A percentile compares a stretch with the other conserved stretches of the same genome.
Evolutionary conservation across 92 coral and sea anemone genomes (phyloP).

Genomic region (Metridium senile): DNA sequence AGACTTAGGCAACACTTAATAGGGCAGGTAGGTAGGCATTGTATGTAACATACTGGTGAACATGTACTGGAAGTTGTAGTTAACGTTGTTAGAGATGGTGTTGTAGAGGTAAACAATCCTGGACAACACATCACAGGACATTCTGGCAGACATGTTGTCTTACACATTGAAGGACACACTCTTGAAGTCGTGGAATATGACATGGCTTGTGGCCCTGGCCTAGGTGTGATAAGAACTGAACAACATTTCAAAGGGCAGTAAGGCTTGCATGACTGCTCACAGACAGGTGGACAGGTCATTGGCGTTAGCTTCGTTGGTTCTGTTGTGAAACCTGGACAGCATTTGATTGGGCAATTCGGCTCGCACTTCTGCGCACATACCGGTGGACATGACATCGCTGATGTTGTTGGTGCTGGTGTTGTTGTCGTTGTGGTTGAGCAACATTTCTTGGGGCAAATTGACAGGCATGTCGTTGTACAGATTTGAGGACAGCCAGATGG

Average conservation of each 20-base stretch:
- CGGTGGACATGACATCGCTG: constrained; percentile 3
- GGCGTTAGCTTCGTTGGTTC: constrained; percentile 8
- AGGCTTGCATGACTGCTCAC: constrained; percentile 20
- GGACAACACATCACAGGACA: constrained; percentile 47
- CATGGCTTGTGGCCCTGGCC: constrained; percentile 13
- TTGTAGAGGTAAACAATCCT: constrained; percentile 11
- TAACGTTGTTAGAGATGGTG: constrained; percentile 8
- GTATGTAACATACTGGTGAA: constrained; percentile 8
- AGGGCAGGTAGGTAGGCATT: constrained; percentile 36
- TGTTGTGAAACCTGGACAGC: constrained; percentile 25
- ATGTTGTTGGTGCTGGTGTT: background rate
- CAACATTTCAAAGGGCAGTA: constrained; percentile 39
- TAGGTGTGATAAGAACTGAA: constrained; percentile 11
- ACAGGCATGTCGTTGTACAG: constrained; percentile 22
- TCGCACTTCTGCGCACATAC: constrained; percentile 7
- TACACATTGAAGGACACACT: constrained; percentile 20
- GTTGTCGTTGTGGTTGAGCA: constrained; percentile 11
- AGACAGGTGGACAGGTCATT: constrained; percentile 23
- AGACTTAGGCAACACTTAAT: constrained; percentile 30
- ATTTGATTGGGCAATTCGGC: constrained; percentile 24
- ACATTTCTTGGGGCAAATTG: constrained; percentile 36
- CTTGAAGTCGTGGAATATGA: constrained; percentile 9
- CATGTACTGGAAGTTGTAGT: constrained; percentile 28
- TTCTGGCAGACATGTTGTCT: constrained; percentile 23
- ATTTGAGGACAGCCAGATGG: constrained; percentile 24